Evolutionary conservation across 1,140 invertebrate species (phyloP).

Genomic region (Cyrtorhinus lividipennis): DNA sequence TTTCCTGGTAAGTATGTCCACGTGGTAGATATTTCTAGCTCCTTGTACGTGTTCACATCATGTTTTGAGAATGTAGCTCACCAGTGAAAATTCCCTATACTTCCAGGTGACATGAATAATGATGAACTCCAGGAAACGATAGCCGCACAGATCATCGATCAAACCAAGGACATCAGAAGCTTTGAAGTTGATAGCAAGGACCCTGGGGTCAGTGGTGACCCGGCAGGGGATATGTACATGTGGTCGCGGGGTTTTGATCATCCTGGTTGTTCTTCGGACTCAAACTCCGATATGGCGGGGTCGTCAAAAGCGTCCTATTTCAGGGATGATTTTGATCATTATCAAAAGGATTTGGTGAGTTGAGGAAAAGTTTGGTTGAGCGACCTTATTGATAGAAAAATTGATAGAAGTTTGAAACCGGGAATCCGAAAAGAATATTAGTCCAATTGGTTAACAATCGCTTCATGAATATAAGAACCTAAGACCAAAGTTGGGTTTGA

Average conservation of each 20-base stretch:
- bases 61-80: background rate
- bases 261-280: background rate
- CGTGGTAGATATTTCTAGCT: background rate
- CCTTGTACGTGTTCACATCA: background rate
- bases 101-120: constrained; percentile 19
- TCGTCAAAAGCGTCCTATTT: background rate
- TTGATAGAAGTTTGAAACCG: too few relatives aligned
- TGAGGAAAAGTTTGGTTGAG: too few relatives aligned
- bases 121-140: constrained; percentile 16
- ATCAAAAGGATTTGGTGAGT: background rate
- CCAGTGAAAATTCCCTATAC: background rate
- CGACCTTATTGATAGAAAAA: too few relatives aligned
- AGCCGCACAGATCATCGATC: constrained; percentile 18
- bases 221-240: background rate
- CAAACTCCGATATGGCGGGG: background rate
- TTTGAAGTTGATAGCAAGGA: background rate
- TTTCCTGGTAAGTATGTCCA: constrained; percentile 30
- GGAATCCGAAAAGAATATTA: background rate
- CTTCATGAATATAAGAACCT: background rate
- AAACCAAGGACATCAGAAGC: constrained; percentile 12
- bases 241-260: background rate
- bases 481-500: background rate
- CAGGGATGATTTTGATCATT: background rate
- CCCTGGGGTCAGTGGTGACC: background rate
- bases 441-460: background rate